Percentiles rank a stretch among this genome's conserved stretches.
These are phyloP conservation scores for Polyommatus icarus DNA, from an alignment of 2,888 invertebrate genomes.

Conservation along the genomic window DNA sequence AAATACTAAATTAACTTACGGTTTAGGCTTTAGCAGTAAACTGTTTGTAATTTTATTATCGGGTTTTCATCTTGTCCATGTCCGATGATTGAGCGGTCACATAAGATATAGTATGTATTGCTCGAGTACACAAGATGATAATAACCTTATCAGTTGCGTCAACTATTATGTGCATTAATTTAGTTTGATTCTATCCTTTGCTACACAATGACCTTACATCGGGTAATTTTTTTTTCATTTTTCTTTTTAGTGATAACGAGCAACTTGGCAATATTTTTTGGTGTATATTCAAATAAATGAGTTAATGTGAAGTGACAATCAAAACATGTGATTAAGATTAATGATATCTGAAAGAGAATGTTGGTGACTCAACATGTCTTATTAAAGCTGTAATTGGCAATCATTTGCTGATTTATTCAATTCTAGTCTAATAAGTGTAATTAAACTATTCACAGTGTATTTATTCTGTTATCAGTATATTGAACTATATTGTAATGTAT, in stretches of 20 bases:
- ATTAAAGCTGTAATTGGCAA: not conserved
- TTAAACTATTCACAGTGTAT: not conserved
- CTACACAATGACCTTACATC: conserved; percentile 68
- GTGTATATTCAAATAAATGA: not conserved
- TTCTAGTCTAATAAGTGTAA: not conserved
- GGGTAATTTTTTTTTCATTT: conserved; percentile 57
- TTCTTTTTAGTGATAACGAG: conserved; percentile 17
- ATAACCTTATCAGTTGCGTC: conserved; percentile 68
- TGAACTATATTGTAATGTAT: too few species aligned
- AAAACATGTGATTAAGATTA: conserved; percentile 1
- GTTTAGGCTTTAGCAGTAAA: conserved; percentile 33
- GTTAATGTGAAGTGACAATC: not conserved
- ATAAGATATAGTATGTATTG: conserved; percentile 49
- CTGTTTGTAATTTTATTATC: not conserved
- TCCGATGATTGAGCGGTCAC: conserved; percentile 51
- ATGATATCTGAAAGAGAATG: not conserved
- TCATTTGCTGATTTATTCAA: conserved; percentile 6
- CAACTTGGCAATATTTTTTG: not conserved
- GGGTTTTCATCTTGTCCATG: conserved; percentile 43
- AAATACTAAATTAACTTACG: conserved; percentile 30
- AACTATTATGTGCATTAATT: conserved; percentile 58
- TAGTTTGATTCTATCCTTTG: conserved; percentile 65
- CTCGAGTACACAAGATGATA: conserved; percentile 62
- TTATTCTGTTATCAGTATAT: not conserved
- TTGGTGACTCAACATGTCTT: not conserved